Evolutionary conservation across 2,888 invertebrate genomes (phyloP).

Genomic region (Helleia helle): DNA sequence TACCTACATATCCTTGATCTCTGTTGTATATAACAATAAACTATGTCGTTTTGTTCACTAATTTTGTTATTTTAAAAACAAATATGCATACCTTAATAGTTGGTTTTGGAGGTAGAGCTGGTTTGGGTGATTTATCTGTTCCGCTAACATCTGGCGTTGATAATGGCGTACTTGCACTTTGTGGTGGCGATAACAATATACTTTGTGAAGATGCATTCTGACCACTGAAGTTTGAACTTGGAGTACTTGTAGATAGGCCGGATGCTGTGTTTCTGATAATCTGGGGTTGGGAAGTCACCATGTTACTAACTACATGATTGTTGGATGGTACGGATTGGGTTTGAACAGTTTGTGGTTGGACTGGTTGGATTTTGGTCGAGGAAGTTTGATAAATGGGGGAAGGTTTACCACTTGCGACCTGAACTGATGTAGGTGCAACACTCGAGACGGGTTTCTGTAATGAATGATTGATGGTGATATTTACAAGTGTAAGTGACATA

Average conservation of each 20-base stretch:
- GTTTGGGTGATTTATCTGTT: slow-evolving; percentile 77
- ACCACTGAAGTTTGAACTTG: slow-evolving; percentile 52
- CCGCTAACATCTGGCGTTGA: slow-evolving; percentile 68
- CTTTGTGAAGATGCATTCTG: slow-evolving; percentile 58
- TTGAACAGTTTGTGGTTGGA: slow-evolving; percentile 82
- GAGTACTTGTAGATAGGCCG: slow-evolving; percentile 61
- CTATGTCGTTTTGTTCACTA: too few species aligned
- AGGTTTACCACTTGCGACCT: slow-evolving; percentile 77
- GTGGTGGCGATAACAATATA: slow-evolving; percentile 73
- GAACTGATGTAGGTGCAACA: slow-evolving; percentile 85
- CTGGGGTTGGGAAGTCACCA: slow-evolving; percentile 64
- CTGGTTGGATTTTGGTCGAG: slow-evolving; percentile 86
- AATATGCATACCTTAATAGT: slow-evolving; percentile 69
- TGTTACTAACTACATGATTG: slow-evolving; percentile 63
- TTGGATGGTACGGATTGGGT: slow-evolving; percentile 47
- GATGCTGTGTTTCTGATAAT: slow-evolving; percentile 68
- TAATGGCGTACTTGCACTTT: slow-evolving; percentile 75
- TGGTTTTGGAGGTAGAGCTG: slow-evolving; percentile 89
- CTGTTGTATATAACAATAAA: too few species aligned
- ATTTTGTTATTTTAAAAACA: neutral
- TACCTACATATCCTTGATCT: too few species aligned
- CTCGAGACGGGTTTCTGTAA: slow-evolving; percentile 90
- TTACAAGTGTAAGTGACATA: slow-evolving; percentile 41
- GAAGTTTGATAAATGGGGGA: slow-evolving; percentile 87
- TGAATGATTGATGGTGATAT: slow-evolving; percentile 62